Base-by-base conservation (phyloP, 2,113 vertebrate genomes). In the Protobothrops mucrosquamatus region DNA sequence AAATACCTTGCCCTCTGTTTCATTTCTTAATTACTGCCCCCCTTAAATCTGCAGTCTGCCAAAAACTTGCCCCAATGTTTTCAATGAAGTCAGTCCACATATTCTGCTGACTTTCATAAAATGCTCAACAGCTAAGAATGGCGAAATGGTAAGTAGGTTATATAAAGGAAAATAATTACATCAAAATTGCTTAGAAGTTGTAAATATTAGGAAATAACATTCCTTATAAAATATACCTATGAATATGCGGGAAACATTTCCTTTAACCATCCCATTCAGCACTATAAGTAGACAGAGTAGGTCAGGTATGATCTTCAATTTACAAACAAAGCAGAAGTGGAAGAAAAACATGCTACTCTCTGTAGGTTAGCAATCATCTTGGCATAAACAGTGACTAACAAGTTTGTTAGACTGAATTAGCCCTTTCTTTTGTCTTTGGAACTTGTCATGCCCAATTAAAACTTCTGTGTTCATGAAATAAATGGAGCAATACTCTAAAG, bases 361-460 rank as follows among this genome's bases (percentile, higher is more conserved):
- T 96, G 94, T 97, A 98, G 97, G 97, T 95, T 96, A 97, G 95
- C 95, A 97, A 97, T 97, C 95, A 97, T 98, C 97, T 98, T 97
- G 97, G 97, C 96, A 97, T 97, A 98, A 98, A 97, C 96, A 98
- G 97, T 96, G 98, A 98, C 98, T 98, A 98, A 98, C 98, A 99
- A 98, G 98, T 99, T 99, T 99, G 98, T 99, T 99, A 98, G 98
- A 98, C 96, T 98, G 98, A 99, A 99, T 99, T 99, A 99, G 97
- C 98, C 96, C 95, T 97, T 98, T 99, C 99, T 99, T 99, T 99
- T 98, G 99, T 99, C 99, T 99, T 98, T 97, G 97, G 97, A 97
- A 98, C 96, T 95, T 98, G 99, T 98, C 99, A 99, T 97, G 96
- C 97, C 97, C 98, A 98, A 99, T 99, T 98, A 99, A 98, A 98